Conservation (phyloP, 2,888 invertebrate species). For the Proisotoma minuta region DNA sequence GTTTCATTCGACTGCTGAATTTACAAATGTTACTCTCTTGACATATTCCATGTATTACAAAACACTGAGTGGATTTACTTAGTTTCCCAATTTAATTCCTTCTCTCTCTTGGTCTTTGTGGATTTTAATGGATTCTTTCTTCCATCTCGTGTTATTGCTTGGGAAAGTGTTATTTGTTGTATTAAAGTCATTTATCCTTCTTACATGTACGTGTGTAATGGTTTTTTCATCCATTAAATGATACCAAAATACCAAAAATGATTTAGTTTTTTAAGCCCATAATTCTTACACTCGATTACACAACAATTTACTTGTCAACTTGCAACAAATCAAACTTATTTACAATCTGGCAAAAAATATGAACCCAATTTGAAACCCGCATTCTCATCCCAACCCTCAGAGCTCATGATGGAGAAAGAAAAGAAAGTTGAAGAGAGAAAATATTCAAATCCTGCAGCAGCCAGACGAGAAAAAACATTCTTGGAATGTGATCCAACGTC, state of each 20-base stretch:
- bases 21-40: background rate
- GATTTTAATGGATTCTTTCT: background rate
- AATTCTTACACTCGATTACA: background rate
- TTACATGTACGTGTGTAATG: background rate
- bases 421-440: no score
- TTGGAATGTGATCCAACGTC: no score
- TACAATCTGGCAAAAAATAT: no score
- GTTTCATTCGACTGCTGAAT: background rate
- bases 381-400: background rate
- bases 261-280: background rate
- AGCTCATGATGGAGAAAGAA: no score
- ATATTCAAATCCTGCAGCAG: no score
- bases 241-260: background rate
- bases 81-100: no score
- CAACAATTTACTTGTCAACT: conserved; percentile 1
- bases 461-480: no score
- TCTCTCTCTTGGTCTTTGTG: no score
- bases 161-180: background rate
- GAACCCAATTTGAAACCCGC: no score
- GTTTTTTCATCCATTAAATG: background rate
- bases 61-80: no score
- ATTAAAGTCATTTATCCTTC: background rate
- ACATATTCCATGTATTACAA: no score
- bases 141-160: background rate
- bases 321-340: conserved; percentile 2